Conservation (phyloP, 2,888 invertebrate genomes). For the Mystacides longicornis region DNA sequence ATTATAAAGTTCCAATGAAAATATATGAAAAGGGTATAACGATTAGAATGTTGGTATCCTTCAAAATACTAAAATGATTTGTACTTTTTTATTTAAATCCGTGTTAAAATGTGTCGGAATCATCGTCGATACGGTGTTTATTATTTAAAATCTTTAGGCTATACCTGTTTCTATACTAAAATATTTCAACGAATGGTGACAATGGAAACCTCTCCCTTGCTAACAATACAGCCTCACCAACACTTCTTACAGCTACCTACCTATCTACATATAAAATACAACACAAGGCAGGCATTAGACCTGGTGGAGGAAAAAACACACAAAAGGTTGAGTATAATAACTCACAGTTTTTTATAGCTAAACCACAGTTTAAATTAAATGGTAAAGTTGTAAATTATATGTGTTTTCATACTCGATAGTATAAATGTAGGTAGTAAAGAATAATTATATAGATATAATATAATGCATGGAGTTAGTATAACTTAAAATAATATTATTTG, state of each 20-base stretch:
- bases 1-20: too few species aligned
- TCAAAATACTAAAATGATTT: too few species aligned
- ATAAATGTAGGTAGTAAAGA: background rate
- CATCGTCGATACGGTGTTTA: too few species aligned
- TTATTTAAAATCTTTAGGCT: too few species aligned
- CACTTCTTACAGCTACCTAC: background rate
- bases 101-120: too few species aligned
- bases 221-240: too few species aligned
- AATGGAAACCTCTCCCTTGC: slow-evolving; percentile 16
- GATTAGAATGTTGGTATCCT: too few species aligned
- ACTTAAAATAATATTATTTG: background rate
- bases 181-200: slow-evolving; percentile 16
- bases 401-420: background rate
- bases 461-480: background rate
- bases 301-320: background rate
- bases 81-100: too few species aligned
- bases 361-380: slow-evolving; percentile 11
- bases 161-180: background rate
- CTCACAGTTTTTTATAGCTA: slow-evolving; percentile 4
- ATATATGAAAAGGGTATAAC: too few species aligned
- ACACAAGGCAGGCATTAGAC: background rate
- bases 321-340: background rate
- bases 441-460: background rate
- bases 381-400: background rate
- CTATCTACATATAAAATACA: too few species aligned